These are phyloP conservation scores for Thryonomys swinderianus DNA, from an alignment of 2,113 vertebrate genomes.

Conservation along the genomic window DNA sequence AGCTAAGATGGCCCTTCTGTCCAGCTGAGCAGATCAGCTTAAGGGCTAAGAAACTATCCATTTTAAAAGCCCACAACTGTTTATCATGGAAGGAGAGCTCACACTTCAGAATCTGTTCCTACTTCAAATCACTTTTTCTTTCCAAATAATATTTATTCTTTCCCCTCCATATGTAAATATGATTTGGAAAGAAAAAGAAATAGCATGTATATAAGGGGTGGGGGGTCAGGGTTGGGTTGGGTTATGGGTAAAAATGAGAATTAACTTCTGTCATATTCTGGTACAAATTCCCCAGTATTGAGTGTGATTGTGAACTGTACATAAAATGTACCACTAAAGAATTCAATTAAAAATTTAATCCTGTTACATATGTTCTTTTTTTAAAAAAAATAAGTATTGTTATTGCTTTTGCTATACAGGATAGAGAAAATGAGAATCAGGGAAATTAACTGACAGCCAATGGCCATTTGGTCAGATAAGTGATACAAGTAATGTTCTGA, in stretches of 20 bases:
- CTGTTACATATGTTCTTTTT: neutral
- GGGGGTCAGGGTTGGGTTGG: too few relatives aligned
- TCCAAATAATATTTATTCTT: too few relatives aligned
- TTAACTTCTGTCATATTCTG: too few relatives aligned
- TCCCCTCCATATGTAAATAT: too few relatives aligned
- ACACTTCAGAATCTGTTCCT: neutral
- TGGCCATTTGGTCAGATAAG: neutral
- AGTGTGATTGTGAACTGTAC: too few relatives aligned
- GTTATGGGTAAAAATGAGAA: too few relatives aligned
- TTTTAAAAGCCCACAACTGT: neutral
- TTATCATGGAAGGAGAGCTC: neutral
- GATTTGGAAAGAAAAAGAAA: too few relatives aligned
- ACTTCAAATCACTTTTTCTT: neutral
- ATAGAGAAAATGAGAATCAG: neutral
- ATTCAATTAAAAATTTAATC: too few relatives aligned
- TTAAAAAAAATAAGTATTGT: neutral
- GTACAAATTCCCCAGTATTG: too few relatives aligned
- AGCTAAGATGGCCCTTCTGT: neutral
- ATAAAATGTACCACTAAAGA: too few relatives aligned
- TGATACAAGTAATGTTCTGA: neutral
- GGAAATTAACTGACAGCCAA: neutral
- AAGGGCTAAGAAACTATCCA: neutral
- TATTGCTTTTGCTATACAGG: neutral
- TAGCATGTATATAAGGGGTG: too few relatives aligned
- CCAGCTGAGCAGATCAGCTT: slow-evolving; percentile 5